Evolutionary conservation across 2,797 vertebrate species (phyloP).

Genomic region (Phyllotis vaccarum): DNA sequence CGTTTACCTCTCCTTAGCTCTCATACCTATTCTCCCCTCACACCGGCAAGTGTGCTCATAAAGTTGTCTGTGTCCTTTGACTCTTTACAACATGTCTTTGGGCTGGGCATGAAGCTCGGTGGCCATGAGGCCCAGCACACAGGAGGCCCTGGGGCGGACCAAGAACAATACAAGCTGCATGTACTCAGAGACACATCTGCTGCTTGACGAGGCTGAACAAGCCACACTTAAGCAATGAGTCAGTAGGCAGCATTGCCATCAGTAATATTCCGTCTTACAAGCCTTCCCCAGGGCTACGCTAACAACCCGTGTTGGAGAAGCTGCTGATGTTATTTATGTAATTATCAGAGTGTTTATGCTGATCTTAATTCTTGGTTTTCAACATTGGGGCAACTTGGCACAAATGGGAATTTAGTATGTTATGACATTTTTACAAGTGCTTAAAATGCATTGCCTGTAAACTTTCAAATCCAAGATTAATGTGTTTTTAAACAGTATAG

Average conservation of each 20-base stretch:
- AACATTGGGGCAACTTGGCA: neutral
- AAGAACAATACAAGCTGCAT: neutral
- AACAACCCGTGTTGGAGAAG: slow-evolving; percentile 24
- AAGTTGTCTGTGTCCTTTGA: neutral
- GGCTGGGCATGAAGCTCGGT: neutral
- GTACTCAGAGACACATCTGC: neutral
- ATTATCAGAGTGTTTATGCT: slow-evolving; percentile 59
- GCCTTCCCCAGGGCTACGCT: neutral
- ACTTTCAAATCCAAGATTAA: slow-evolving; percentile 33
- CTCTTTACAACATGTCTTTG: neutral
- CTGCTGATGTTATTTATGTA: slow-evolving; percentile 16
- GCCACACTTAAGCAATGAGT: neutral
- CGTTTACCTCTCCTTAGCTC: neutral
- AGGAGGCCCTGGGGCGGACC: neutral
- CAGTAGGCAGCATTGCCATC: neutral
- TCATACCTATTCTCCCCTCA: neutral
- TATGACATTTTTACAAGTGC: neutral
- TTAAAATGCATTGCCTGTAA: neutral
- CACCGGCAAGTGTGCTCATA: neutral
- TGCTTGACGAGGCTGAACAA: neutral
- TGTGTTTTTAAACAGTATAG: slow-evolving; percentile 2
- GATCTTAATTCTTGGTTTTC: slow-evolving; percentile 37
- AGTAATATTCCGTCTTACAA: neutral
- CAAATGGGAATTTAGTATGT: slow-evolving; percentile 45
- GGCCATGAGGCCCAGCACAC: no score